Percentiles rank a stretch among this genome's conserved stretches.
Conservation (phyloP, 2,888 invertebrate genomes). For the Emmelina monodactyla region DNA sequence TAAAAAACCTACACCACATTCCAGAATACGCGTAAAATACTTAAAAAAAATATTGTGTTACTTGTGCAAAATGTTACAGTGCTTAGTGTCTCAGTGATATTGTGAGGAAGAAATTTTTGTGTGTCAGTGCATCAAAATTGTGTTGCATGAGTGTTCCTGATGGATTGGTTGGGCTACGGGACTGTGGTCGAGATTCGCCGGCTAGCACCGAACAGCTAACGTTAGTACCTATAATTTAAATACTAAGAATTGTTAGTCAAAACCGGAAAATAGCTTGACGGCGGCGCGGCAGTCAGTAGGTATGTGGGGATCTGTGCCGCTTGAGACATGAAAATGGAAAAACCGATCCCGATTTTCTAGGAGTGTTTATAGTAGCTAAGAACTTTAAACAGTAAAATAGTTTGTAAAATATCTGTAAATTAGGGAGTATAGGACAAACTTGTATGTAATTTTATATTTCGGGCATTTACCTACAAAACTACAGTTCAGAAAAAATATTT, state of each 20-base stretch:
- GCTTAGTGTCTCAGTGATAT: slow-evolving; percentile 24
- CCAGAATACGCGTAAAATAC: not conserved
- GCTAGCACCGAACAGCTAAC: slow-evolving; percentile 61
- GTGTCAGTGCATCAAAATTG: slow-evolving; percentile 39
- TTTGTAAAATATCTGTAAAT: no score
- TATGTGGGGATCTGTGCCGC: no score
- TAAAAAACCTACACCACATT: slow-evolving; percentile 20
- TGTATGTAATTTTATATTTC: no score
- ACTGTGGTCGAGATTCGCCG: slow-evolving; percentile 53
- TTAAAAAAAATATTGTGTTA: slow-evolving; percentile 20
- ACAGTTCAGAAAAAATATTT: no score
- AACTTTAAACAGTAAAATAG: no score
- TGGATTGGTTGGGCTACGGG: slow-evolving; percentile 40
- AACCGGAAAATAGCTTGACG: no score
- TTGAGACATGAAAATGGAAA: no score
- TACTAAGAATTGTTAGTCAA: not conserved
- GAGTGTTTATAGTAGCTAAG: no score
- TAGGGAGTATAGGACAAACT: no score
- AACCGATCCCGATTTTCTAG: no score
- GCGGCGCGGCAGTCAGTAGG: no score
- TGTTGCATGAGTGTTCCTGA: slow-evolving; percentile 58
- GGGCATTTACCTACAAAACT: no score
- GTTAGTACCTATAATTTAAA: slow-evolving; percentile 28
- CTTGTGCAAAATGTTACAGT: slow-evolving; percentile 44
- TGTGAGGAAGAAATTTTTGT: slow-evolving; percentile 25